Conservation (phyloP, 1,140 invertebrate species). For the Megalonaias nervosa region DNA sequence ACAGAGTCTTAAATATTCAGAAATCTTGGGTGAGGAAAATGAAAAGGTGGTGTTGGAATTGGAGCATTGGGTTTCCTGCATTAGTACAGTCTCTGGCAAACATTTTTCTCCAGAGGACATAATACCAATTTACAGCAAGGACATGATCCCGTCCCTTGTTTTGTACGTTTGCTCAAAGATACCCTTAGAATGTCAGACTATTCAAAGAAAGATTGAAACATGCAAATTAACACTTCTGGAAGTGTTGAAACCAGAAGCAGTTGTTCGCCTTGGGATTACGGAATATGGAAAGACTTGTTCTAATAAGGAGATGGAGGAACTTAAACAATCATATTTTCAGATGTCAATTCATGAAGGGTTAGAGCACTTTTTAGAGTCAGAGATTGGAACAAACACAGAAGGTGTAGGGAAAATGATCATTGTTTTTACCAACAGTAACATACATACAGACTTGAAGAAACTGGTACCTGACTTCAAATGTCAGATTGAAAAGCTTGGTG, state of each 20-base stretch:
- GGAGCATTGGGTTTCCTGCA: constrained; percentile 13
- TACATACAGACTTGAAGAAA: constrained; percentile 7
- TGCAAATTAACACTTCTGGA: constrained; percentile 18
- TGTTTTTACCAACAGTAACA: constrained; percentile 27
- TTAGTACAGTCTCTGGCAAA: not conserved
- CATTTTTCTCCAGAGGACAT: constrained; percentile 12
- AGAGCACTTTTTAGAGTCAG: too few relatives aligned
- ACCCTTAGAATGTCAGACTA: not conserved
- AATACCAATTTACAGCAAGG: constrained; percentile 18
- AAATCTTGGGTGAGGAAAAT: constrained; percentile 29
- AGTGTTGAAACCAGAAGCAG: constrained; percentile 18
- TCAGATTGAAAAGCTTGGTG: constrained; percentile 34
- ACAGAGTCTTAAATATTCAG: constrained; percentile 32
- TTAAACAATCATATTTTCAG: constrained; percentile 17
- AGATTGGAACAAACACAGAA: too few relatives aligned
- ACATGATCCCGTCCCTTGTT: constrained; percentile 16
- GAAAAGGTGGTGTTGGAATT: constrained; percentile 17
- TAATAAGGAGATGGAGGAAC: not conserved
- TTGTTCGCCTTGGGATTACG: constrained; percentile 1
- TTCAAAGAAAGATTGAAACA: not conserved
- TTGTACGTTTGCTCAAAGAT: not conserved
- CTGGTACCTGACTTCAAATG: not conserved
- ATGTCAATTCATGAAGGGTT: constrained; percentile 26
- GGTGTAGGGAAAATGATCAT: too few relatives aligned
- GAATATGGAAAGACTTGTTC: not conserved